Percentiles rank a stretch among this genome's conserved stretches.
phyloP scores from a whole-genome alignment of 2,797 vertebrate genomes.

The Acestrorhynchus altus region DNA sequence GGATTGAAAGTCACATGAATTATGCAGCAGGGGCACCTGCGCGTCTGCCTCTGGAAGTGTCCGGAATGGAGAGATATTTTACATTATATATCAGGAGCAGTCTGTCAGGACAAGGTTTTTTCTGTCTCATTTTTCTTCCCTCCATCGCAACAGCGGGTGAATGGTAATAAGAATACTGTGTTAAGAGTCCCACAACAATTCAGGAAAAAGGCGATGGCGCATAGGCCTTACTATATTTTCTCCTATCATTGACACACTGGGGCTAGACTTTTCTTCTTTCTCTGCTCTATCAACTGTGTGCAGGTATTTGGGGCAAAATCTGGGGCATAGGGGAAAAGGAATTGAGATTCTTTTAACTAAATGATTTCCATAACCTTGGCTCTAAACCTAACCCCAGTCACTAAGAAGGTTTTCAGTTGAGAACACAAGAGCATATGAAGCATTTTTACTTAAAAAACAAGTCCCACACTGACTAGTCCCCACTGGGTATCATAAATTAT shows the following conservation, averaged over 20 bases:
- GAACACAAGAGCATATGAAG: not conserved
- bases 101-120: slow-evolving; percentile 62
- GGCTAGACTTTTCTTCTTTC: slow-evolving; percentile 7
- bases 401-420: not conserved
- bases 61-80: slow-evolving; percentile 72
- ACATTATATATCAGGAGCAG: slow-evolving; percentile 70
- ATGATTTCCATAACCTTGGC: not conserved
- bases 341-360: not conserved
- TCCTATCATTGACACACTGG: not conserved
- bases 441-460: not conserved
- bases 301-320: slow-evolving; percentile 12
- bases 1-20: slow-evolving; percentile 71
- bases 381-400: not conserved
- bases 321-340: slow-evolving; percentile 8
- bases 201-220: not conserved
- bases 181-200: slow-evolving; percentile 51
- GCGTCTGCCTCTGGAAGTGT: slow-evolving; percentile 69
- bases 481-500: not conserved
- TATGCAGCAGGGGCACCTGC: slow-evolving; percentile 72
- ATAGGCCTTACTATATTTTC: slow-evolving; percentile 17
- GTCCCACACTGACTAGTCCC: not conserved
- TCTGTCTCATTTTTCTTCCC: slow-evolving; percentile 19
- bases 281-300: slow-evolving; percentile 6
- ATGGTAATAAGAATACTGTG: slow-evolving; percentile 67
- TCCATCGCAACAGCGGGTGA: slow-evolving; percentile 50